Evolutionary conservation across 2,113 vertebrate genomes (phyloP).

Genomic region (Gopherus flavomarginatus): DNA sequence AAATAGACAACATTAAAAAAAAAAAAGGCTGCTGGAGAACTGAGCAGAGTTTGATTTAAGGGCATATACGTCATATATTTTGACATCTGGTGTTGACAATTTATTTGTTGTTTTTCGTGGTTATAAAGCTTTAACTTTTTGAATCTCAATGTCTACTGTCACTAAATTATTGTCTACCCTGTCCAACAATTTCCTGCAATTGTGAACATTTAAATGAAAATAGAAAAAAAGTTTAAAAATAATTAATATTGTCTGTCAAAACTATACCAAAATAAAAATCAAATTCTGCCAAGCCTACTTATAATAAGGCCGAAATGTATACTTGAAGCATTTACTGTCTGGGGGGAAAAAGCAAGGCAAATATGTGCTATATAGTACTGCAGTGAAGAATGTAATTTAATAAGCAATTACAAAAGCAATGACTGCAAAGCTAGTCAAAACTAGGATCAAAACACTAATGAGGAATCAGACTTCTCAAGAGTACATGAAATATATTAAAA

Average conservation of each 20-base stretch:
- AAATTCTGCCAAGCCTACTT: not conserved
- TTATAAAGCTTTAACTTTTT: not conserved
- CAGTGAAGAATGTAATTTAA: not conserved
- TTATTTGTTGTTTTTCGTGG: too few species aligned
- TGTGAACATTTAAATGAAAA: not conserved
- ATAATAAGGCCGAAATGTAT: not conserved
- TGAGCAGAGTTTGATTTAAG: not conserved
- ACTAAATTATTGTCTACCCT: too few species aligned
- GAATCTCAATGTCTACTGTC: too few species aligned
- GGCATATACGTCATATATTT: too few species aligned
- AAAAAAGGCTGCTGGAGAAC: not conserved
- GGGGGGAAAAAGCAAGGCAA: not conserved
- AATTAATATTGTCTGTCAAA: not conserved
- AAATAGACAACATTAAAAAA: not conserved
- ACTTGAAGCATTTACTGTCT: not conserved
- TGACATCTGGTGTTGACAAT: too few species aligned
- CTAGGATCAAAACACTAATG: not conserved
- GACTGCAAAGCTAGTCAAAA: not conserved
- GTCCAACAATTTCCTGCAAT: too few species aligned
- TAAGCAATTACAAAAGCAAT: not conserved
- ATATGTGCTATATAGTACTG: not conserved
- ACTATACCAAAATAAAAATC: not conserved
- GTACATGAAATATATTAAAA: not conserved
- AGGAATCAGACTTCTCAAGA: not conserved
- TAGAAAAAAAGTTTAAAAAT: not conserved